Evolutionary conservation across 2,888 invertebrate genomes (phyloP), one percentile per base, ranked within the genome.

Genomic region (Melieria omissa): DNA sequence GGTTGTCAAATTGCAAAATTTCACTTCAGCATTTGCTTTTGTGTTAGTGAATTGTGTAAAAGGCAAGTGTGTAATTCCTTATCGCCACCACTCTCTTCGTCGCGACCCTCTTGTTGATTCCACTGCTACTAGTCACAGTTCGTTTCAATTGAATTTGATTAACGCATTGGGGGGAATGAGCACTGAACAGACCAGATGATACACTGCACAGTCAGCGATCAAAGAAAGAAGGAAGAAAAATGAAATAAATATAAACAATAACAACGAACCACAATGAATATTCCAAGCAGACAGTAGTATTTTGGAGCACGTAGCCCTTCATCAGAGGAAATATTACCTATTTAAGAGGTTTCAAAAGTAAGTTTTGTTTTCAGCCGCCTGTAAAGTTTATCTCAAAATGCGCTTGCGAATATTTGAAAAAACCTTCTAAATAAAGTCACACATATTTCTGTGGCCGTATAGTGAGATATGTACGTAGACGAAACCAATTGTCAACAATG

Each of bases 121-220:
- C 29, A 44, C 52, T 12, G 10, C 62, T 12, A 5, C 44, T 9
- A 42, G 66, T 55, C 67, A 70, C 73, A 77, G 76, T 78, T 78
- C 75, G 75, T 75, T 74, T 78, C 75, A 76, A 78, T 78, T 78
- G 70, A 77, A 78, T 65, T 77, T 77, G 71, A 78, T 78, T 76
- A 71, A 73, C 65, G 66, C 64, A 52, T 29, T 3, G 29, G 29
- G 29, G 45, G 44, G 4, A 49, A 29, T 12, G 8, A 49, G 52
- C 10, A 58, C 55, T 63, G 62, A 45, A 52, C 62, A 68, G 42
- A 57, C 6, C 12, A 49, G 45, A 64, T 42, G 29, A 63, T 63
- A 45, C 29, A 46, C 42, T 62, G 58, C 49, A 55, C 63, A 63
- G 54, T 54, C 42, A 66, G 29, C 57, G 47, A 65, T 10, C 63